Percentiles rank a stretch among this genome's conserved stretches.
Conservation (phyloP, 2,888 invertebrate species). For the Timema cristinae region DNA sequence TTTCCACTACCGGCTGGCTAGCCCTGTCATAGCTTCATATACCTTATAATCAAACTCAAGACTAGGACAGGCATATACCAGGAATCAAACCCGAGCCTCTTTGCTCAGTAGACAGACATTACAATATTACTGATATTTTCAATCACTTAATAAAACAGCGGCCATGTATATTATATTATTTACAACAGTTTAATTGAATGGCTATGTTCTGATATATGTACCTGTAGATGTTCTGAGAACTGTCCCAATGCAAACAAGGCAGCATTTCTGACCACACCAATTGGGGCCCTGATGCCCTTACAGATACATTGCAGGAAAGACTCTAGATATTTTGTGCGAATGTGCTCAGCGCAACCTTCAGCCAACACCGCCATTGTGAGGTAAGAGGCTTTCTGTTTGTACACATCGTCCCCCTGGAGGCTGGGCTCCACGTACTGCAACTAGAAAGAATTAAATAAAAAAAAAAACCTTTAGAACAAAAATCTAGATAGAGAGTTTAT, state of each 20-base stretch:
- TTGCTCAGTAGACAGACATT: too few species aligned
- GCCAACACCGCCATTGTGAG: slow-evolving; percentile 69
- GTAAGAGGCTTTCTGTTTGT: slow-evolving; percentile 67
- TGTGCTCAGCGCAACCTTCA: slow-evolving; percentile 74
- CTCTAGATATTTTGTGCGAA: slow-evolving; percentile 65
- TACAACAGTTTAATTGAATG: too few species aligned
- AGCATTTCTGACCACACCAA: slow-evolving; percentile 63
- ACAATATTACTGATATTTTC: too few species aligned
- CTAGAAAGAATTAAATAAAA: slow-evolving; percentile 38
- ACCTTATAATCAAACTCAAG: too few species aligned
- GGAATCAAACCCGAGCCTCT: too few species aligned
- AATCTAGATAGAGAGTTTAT: background rate
- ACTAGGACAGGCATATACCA: too few species aligned
- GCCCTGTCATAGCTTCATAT: too few species aligned
- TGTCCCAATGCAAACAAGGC: slow-evolving; percentile 77
- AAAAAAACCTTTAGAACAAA: too few species aligned
- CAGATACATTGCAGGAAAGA: slow-evolving; percentile 65
- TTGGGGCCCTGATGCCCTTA: slow-evolving; percentile 62
- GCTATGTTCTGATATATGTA: slow-evolving; percentile 33
- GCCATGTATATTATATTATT: too few species aligned
- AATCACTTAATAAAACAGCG: too few species aligned
- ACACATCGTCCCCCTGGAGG: slow-evolving; percentile 56
- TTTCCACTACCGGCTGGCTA: too few species aligned
- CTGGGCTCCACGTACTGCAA: slow-evolving; percentile 59
- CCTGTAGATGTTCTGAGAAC: slow-evolving; percentile 73